A percentile compares a stretch with the other conserved stretches of the same genome.
These are phyloP conservation scores for Thymallus thymallus DNA, from an alignment of 2,113 vertebrate genomes.

Conservation along the genomic window DNA sequence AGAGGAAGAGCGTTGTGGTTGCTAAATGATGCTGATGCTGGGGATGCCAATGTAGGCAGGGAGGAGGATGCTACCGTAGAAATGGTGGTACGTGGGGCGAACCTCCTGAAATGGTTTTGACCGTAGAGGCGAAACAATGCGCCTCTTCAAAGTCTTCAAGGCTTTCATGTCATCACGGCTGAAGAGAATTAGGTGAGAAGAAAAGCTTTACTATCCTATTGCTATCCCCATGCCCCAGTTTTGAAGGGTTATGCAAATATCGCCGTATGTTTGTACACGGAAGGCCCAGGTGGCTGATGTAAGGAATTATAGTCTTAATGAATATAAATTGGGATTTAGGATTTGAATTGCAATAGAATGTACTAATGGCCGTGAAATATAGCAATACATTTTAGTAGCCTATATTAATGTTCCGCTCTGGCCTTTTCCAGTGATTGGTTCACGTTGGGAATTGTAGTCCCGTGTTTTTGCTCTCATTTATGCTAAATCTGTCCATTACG, in stretches of 20 bases:
- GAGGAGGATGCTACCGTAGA: constrained; percentile 39
- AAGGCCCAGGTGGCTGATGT: too few species aligned
- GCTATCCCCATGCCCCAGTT: neutral
- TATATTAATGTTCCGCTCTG: too few species aligned
- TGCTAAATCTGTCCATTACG: neutral
- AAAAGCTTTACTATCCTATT: neutral
- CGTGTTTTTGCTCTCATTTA: too few species aligned
- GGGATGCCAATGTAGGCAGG: constrained; percentile 11
- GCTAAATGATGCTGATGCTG: constrained; percentile 43
- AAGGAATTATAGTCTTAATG: too few species aligned
- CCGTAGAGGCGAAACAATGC: constrained; percentile 23
- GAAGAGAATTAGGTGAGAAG: constrained; percentile 26
- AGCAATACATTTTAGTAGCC: too few species aligned
- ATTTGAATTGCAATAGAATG: too few species aligned
- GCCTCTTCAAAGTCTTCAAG: constrained; percentile 11
- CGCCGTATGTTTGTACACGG: neutral
- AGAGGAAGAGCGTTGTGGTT: neutral
- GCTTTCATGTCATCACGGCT: constrained; percentile 31
- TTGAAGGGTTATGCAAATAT: neutral
- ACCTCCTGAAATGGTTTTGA: constrained; percentile 19
- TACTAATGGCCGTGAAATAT: too few species aligned
- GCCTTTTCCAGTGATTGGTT: too few species aligned
- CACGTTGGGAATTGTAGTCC: too few species aligned
- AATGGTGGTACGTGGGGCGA: constrained; percentile 47
- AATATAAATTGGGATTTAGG: too few species aligned